Base-by-base conservation (phyloP, 2,888 invertebrate genomes). In the Notodonta dromedarius region DNA sequence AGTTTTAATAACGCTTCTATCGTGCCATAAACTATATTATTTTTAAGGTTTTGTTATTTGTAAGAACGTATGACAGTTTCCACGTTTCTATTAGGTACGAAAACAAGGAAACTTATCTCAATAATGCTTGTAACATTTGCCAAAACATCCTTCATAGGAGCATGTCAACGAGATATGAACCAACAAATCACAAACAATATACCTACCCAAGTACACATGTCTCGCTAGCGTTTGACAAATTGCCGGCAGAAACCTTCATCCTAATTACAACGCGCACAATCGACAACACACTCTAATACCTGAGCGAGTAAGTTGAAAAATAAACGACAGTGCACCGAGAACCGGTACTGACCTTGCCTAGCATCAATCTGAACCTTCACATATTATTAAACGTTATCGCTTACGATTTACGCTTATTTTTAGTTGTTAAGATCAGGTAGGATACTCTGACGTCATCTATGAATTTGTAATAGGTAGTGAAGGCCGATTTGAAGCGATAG, bases 341-440 rank as follows among this genome's bases (percentile, higher is more conserved):
- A 76, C 80, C 80, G 82, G 79, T 82, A 86, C 78, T 89, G 89
- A 89, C 90, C 91, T 91, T 90, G 87, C 76, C 69, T 73, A 77
- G 77, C 83, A 84, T 82, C 78, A 79, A 73, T 79, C 79, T 77
- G 72, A 77, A 83, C 87, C 87, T 88, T 86, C 83, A 82, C 84
- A 86, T 78, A 83, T 76, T 82, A 77, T 76, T 71, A 73, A 70
- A 76, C 63, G 42, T 59, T 64, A 73, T 69, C 59, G 58, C 66
- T 73, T 67, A 67, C 65, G 64, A 73, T 70, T 57, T 56, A 65
- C 46, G 44, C 14, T 44, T 44, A 56, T 56, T 44, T 56, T 56
- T 44, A 24, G 16, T 8, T 32, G 32, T 35, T 32, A 5, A 39
- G 53, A 53, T 35, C 35, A 35, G 53, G 51, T 39, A 39, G 54